Evolutionary conservation across 2,888 invertebrate species (phyloP).

Genomic region (Tinea semifulvella): DNA sequence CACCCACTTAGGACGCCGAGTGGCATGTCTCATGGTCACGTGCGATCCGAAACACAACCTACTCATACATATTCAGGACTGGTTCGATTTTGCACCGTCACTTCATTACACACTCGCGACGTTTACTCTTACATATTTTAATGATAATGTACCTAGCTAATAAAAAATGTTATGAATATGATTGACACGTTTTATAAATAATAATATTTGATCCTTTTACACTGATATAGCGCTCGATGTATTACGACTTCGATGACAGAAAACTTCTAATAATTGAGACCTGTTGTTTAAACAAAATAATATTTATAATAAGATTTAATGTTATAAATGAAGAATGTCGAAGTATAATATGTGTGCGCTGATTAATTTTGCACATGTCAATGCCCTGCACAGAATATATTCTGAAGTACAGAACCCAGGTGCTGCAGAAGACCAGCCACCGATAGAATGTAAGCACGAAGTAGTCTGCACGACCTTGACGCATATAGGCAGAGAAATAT

Average conservation of each 20-base stretch:
- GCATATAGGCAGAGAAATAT: conserved; percentile 2
- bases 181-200: conserved; percentile 12
- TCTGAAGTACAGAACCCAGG: conserved; percentile 42
- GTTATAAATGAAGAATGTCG: conserved; percentile 21
- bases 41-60: conserved; percentile 39
- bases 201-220: conserved; percentile 9
- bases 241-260: conserved; percentile 42
- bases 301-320: background rate
- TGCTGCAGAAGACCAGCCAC: conserved; percentile 61
- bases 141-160: background rate
- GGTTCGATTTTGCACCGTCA: conserved; percentile 73
- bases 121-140: conserved; percentile 22
- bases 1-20: conserved; percentile 35
- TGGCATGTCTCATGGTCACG: conserved; percentile 34
- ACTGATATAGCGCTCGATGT: conserved; percentile 42
- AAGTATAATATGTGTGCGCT: conserved; percentile 48
- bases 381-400: conserved; percentile 43
- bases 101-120: conserved; percentile 50
- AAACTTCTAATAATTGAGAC: too few species aligned
- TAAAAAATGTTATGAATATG: conserved; percentile 6
- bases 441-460: conserved; percentile 25
- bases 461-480: conserved; percentile 11
- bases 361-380: conserved; percentile 47
- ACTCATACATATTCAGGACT: conserved; percentile 49
- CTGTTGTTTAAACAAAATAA: background rate